A percentile compares a stretch with the other conserved stretches of the same genome.
Evolutionary conservation across 1,140 invertebrate species (phyloP).

Genomic region (Capitella teleta): DNA sequence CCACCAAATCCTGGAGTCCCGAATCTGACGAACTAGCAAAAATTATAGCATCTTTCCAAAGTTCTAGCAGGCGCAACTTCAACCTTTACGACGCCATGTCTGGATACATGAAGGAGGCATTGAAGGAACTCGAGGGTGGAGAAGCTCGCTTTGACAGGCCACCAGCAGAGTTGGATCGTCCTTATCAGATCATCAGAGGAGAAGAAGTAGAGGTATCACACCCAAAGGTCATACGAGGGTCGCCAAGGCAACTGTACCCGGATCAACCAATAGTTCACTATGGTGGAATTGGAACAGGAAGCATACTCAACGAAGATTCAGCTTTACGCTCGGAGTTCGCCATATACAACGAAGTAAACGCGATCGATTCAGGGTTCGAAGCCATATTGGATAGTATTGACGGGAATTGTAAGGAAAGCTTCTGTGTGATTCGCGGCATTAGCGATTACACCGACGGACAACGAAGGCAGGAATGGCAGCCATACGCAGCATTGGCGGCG

Average conservation of each 20-base stretch:
- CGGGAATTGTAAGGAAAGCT: conserved; percentile 79
- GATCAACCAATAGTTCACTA: conserved; percentile 52
- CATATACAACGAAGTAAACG: neutral
- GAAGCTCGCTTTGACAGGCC: neutral
- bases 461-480: conserved; percentile 79
- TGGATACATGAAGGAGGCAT: neutral
- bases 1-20: neutral
- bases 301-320: conserved; percentile 52
- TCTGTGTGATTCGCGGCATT: conserved; percentile 61
- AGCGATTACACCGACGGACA: conserved; percentile 88
- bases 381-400: conserved; percentile 53
- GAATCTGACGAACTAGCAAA: neutral
- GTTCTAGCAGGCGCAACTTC: no score
- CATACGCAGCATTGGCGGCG: conserved; percentile 71
- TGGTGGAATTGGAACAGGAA: conserved; percentile 67
- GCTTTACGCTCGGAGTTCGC: conserved; percentile 7
- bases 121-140: neutral
- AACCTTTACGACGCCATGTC: neutral
- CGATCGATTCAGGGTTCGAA: conserved; percentile 78
- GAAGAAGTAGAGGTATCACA: neutral
- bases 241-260: conserved; percentile 16
- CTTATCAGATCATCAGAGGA: neutral
- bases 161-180: neutral
- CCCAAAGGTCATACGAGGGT: conserved; percentile 18
- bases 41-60: no score